Percentiles rank a stretch among this genome's conserved stretches.
Conservation (phyloP, 1,140 invertebrate species). For the Drosophila melanica region DNA sequence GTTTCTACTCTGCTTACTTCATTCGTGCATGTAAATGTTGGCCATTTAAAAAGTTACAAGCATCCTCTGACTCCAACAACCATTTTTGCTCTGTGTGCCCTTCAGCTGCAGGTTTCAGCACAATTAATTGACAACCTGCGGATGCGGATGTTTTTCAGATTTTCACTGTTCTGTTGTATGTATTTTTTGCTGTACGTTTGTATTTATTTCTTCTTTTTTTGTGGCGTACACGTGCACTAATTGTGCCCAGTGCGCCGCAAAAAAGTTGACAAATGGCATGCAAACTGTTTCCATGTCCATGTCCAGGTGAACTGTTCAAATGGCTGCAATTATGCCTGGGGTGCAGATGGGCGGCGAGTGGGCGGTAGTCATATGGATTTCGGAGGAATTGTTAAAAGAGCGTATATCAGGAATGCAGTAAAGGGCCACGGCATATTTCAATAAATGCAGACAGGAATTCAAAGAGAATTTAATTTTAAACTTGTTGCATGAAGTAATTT, state of each 20-base stretch:
- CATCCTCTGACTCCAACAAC: slow-evolving; percentile 18
- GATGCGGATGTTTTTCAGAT: slow-evolving; percentile 56
- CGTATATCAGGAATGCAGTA: slow-evolving; percentile 6
- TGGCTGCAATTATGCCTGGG: slow-evolving; percentile 49
- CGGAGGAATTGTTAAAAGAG: slow-evolving; percentile 3
- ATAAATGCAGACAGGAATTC: slow-evolving; percentile 17
- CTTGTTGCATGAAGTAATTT: slow-evolving; percentile 10
- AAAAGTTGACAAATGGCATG: slow-evolving; percentile 56
- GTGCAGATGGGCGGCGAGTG: slow-evolving; percentile 21
- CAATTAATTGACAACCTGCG: slow-evolving; percentile 58
- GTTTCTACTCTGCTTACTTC: slow-evolving; percentile 1
- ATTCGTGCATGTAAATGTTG: slow-evolving; percentile 43
- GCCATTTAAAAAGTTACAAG: slow-evolving; percentile 51
- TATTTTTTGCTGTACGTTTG: slow-evolving; percentile 30
- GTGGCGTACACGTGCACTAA: slow-evolving; percentile 39
- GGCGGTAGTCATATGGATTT: slow-evolving; percentile 10
- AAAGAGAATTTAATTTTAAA: slow-evolving; percentile 25
- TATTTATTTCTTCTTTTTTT: slow-evolving; percentile 16
- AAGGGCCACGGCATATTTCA: slow-evolving; percentile 3
- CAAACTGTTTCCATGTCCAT: slow-evolving; percentile 38
- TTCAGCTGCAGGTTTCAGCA: slow-evolving; percentile 33
- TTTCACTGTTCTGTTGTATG: slow-evolving; percentile 28
- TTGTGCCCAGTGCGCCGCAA: slow-evolving; percentile 45
- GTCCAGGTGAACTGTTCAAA: slow-evolving; percentile 53
- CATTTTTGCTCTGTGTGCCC: slow-evolving; percentile 19